These are phyloP conservation scores for zebrafish (Danio rerio) DNA, from an alignment of 2,113 vertebrate genomes.

Conservation along the genomic window DNA sequence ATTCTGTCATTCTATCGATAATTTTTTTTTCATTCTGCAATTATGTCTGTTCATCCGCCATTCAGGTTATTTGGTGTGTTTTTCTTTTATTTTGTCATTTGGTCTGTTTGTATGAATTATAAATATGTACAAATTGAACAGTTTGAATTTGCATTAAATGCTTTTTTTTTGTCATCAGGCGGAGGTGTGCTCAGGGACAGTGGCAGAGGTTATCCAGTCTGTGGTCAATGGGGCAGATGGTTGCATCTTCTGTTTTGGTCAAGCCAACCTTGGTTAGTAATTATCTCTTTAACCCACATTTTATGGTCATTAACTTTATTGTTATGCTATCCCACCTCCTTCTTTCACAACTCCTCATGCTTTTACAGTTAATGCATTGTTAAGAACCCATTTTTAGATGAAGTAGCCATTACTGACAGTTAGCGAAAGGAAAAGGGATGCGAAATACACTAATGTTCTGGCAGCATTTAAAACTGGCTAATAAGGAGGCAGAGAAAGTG, in stretches of 20 bases:
- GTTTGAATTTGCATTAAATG: neutral
- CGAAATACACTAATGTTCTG: neutral
- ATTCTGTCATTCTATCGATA: neutral
- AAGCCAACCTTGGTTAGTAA: conserved; percentile 80
- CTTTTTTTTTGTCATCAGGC: conserved; percentile 76
- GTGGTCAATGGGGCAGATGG: conserved; percentile 97
- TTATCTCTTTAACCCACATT: neutral
- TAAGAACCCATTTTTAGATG: neutral
- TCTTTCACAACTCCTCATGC: neutral
- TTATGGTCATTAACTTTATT: neutral
- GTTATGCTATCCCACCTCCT: neutral
- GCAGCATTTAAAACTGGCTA: neutral
- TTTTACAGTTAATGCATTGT: neutral
- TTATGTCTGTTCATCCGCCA: conserved; percentile 1
- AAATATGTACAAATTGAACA: no score
- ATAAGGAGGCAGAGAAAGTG: neutral
- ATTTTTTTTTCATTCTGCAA: neutral
- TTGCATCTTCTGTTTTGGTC: conserved; percentile 98
- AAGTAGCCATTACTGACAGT: neutral
- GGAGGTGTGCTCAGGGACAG: conserved; percentile 96
- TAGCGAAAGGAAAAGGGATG: neutral
- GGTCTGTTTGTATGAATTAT: neutral
- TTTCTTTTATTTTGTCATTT: neutral
- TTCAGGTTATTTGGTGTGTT: neutral
- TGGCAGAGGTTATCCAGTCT: conserved; percentile 96